These are phyloP conservation scores for Fundulus diaphanus DNA, from an alignment of 2,797 vertebrate genomes.

Conservation along the genomic window DNA sequence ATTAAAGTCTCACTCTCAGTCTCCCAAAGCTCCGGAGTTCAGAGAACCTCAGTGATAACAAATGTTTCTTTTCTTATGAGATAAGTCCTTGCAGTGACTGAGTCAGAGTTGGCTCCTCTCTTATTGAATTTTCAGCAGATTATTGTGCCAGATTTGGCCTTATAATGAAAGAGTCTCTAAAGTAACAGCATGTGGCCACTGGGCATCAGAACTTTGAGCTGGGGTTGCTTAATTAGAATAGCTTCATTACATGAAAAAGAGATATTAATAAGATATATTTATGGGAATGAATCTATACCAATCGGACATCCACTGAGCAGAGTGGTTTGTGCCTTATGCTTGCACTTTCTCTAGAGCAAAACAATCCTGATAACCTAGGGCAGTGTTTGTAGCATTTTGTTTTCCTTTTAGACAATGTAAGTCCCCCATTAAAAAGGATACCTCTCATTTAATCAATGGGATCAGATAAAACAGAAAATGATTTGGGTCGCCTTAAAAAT, in stretches of 20 bases:
- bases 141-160: constrained; percentile 49
- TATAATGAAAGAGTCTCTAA: constrained; percentile 41
- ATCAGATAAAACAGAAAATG: no score
- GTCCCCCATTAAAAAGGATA: no score
- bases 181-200: constrained; percentile 33
- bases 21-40: constrained; percentile 52
- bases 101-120: constrained; percentile 46
- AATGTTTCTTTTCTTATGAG: constrained; percentile 51
- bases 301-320: constrained; percentile 22
- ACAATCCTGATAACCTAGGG: not conserved
- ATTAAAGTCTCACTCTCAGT: constrained; percentile 44
- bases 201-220: constrained; percentile 30
- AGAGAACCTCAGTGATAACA: constrained; percentile 53
- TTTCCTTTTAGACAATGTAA: no score
- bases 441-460: no score
- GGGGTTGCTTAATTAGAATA: constrained; percentile 24
- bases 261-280: constrained; percentile 28
- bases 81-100: constrained; percentile 55
- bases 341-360: not conserved
- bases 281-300: not conserved
- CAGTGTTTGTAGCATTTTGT: not conserved
- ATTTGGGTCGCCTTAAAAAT: no score
- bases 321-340: not conserved
- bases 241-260: constrained; percentile 32
- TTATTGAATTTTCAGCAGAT: constrained; percentile 66